Conservation (phyloP, 2,797 vertebrate species). For the Myiotriccus ornatus region DNA sequence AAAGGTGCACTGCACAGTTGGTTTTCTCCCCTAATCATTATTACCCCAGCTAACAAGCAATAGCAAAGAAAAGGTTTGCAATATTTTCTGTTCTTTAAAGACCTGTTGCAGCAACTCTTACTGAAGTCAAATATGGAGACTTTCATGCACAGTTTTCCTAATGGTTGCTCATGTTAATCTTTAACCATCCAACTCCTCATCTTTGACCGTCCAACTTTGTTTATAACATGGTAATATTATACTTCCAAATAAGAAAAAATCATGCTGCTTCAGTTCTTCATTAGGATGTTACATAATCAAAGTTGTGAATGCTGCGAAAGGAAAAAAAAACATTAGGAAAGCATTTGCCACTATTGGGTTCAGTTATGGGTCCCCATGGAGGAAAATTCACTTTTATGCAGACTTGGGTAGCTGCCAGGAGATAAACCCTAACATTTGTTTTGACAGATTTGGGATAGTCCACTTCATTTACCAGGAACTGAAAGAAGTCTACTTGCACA, state of each 20-base stretch:
- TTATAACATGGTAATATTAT: not conserved
- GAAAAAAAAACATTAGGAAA: not conserved
- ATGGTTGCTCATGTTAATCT: not conserved
- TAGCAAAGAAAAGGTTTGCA: not conserved
- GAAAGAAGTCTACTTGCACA: not conserved
- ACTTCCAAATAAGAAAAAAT: not conserved
- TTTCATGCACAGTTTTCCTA: not conserved
- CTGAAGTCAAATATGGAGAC: not conserved
- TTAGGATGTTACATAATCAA: not conserved
- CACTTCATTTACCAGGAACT: not conserved
- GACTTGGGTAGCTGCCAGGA: not conserved
- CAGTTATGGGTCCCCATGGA: not conserved
- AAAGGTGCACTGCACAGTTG: not conserved
- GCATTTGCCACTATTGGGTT: not conserved
- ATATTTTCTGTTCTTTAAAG: not conserved
- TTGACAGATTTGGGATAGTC: not conserved
- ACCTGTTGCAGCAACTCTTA: not conserved
- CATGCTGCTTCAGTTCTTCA: accelerated
- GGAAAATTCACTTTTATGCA: not conserved
- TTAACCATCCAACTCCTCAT: not conserved
- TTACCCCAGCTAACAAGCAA: not conserved
- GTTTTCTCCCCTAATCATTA: not conserved
- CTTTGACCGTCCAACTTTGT: not conserved
- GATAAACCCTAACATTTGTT: not conserved
- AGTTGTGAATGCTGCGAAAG: not conserved